Conservation (phyloP, 1,140 invertebrate genomes). For the Cheumatopsyche charites region DNA sequence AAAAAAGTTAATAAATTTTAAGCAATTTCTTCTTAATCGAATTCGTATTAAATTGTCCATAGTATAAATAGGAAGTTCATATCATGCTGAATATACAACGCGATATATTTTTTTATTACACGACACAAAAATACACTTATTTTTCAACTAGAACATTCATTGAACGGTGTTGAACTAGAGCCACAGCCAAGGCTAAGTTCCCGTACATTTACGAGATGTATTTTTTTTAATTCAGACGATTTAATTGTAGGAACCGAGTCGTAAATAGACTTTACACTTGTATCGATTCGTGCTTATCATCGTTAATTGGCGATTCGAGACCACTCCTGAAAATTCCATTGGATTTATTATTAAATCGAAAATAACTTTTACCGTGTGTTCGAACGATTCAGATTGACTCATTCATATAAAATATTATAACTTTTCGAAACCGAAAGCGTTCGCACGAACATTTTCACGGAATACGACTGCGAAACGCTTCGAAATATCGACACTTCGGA, state of each 20-base stretch:
- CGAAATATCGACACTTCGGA: slow-evolving; percentile 2
- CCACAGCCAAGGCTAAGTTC: not conserved
- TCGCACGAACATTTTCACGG: not conserved
- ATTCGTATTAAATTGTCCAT: not conserved
- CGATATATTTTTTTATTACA: slow-evolving; percentile 4
- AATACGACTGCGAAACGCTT: not conserved
- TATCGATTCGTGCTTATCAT: no score
- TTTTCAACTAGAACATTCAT: not conserved
- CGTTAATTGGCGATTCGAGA: no score
- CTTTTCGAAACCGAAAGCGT: no score
- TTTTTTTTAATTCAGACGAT: no score
- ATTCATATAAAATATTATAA: no score
- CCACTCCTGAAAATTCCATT: no score
- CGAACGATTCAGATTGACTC: not conserved
- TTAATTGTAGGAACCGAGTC: no score
- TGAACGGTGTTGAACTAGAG: not conserved
- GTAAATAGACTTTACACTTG: no score
- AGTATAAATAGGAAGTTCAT: slow-evolving; percentile 1
- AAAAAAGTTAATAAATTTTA: no score
- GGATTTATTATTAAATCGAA: not conserved
- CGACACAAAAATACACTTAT: not conserved
- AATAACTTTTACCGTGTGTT: not conserved
- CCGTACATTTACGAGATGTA: not conserved
- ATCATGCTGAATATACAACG: not conserved
- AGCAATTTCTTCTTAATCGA: no score